Evolutionary conservation across 2,888 invertebrate genomes (phyloP), one percentile per base, ranked within the genome.

Genomic region (Cylindroiulus punctatus): DNA sequence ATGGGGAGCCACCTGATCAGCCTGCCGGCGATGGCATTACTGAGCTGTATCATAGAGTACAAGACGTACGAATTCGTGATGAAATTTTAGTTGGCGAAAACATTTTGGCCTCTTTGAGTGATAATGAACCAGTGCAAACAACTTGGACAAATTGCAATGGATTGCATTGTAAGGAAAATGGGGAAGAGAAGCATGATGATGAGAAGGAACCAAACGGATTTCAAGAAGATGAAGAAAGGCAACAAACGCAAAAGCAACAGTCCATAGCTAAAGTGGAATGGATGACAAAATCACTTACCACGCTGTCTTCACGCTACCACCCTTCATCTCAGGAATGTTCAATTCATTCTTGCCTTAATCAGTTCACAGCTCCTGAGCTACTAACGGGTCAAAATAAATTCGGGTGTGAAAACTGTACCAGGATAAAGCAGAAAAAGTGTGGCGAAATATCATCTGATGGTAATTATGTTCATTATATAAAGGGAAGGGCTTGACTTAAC

Each of bases 321-420:
- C 89, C 90, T 83, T 88, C 89, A 17, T 89, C 96, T 32, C 94
- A 90, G 47, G 91, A 91, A 88, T 91, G 91, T 88, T 91, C 91
- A 0, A 88, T 98, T 85, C 94, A 95, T 89, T 96, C 97, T 0
- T 98, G 98, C 90, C 93, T 99, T 86, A 95, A 96, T 90, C 96
- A 97, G 90, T 98, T 98, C 91, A 98, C 97, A 0, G 95, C 95
- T 0, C 93, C 96, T 22, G 98, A 99, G 90, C 92, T 97, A 30
- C 94, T 99, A 91, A 96, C 95, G 0, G 98, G 96, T 0, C 95
- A 94, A 90, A 98, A 99, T 91, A 96, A 96, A 91, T 98, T 98
- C 84, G 95, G 95, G 86, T 99, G 99, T 91, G 96, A 97, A 90
- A 93, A 94, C 83, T 99, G 99, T 91, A 88, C 89, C 32, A 88